Base-by-base conservation (phyloP, 1,140 invertebrate species). In the Cydia fagiglandana region DNA sequence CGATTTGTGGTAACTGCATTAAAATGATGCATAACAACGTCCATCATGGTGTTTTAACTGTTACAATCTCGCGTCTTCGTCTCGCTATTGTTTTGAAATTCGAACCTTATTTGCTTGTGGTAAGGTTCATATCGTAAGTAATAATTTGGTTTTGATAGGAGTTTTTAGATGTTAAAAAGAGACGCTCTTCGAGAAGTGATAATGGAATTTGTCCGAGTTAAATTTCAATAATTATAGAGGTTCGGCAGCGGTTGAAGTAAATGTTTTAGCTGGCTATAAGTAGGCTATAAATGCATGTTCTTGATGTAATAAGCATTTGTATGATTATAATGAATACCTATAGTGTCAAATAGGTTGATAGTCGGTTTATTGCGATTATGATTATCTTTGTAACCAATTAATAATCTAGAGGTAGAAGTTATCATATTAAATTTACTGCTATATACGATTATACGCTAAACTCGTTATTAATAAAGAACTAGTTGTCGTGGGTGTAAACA, bases 21-120 rank as follows among this genome's bases (percentile, higher is more conserved):
- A 84, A 90, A 87, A 90, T 88, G 84, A 87, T 79, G 79, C 81
- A 83, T 87, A 88, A 86, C 82, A 78, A 87, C 81, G 80, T 79
- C 76, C 81, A 84, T 86, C 82, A 80, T 61, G 10, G 2, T 2
- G 56, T 20, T 1, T 61, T 61, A 12, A 24, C 9, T 61, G 6
- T 4, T 61, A 12, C 20, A 61, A 61, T n/a, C 56, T 24, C 20
- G 20, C 56, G 10, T 61, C 17, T 24, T n/a, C 10, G 7, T 61
- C 34, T n/a, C 2, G 56, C 17, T 24, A 7, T 10, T 24, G 17
- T 4, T 24, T 61, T 24, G 9, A 24, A 24, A 9, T 24, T 9
- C 9, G 10, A 24, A 61, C 56, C 3, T 24, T 17, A 61, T n/a
- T 12, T 10, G 56, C 17, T 20, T 20, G 2, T 61, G 20, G n/a